Base-by-base conservation (phyloP, 2,888 invertebrate genomes). In the Seira sanloemensis region DNA sequence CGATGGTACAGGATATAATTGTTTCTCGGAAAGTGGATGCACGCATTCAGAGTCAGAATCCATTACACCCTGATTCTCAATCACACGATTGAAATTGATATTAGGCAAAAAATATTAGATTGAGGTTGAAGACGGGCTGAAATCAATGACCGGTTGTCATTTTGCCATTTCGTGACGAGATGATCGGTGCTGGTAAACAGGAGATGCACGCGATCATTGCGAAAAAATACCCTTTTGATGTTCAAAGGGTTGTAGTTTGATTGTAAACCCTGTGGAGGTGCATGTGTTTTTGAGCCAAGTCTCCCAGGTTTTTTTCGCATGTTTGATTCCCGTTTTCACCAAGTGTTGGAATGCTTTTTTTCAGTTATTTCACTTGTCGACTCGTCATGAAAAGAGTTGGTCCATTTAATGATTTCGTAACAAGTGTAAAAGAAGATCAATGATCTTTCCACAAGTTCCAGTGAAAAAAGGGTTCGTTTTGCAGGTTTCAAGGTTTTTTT, bases 81-180 rank as follows among this genome's bases (percentile, higher is more conserved):
- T 37, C 37, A 81, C 80, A 75, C 68, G 67, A 83, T 83, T 83
- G 77, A 83, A 83, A 83, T 73, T 77, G 82, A 83, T 83, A 66
- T 66, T 46, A 62, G 1, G 23, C 19, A 62, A 23, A 12, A 23
- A 23, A 62, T n/a, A n/a, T n/a, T n/a, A n/a, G n/a, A n/a, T n/a
- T n/a, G n/a, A 68, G 67, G 65, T 82, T 54, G 25, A 25, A 66
- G 46, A 79, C 68, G 69, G 73, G 54, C 68, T 74, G 67, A 50
- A 76, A 75, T 37, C 62, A 76, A 75, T 73, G 82, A 82, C 82
- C 72, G 82, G 82, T 77, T 27, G 69, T 80, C 27, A 68, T 46
- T 46, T 2, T 67, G 7, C 25, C 9, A 16, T 66, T 69, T 76
- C 74, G 65, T 76, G 73, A 69, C 19, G 19, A 21, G 62, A 62